A percentile compares a stretch with the other conserved stretches of the same genome.
phyloP scores from a whole-genome alignment of 1,140 invertebrate species.

The Musca domestica region DNA sequence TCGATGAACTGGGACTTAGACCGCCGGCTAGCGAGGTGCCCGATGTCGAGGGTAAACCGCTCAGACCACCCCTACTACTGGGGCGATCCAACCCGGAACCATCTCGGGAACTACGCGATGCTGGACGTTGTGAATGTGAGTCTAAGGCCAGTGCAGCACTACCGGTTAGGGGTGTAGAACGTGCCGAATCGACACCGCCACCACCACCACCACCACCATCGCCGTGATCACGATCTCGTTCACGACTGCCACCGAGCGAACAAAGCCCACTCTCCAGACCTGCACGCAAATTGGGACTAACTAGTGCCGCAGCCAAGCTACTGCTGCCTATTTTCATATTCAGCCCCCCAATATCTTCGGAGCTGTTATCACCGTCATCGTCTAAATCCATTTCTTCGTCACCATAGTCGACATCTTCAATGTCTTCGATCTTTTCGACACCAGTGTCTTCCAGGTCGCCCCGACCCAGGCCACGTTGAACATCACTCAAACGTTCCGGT shows the following conservation, averaged over 20 bases:
- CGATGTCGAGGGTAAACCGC: slow-evolving; percentile 25
- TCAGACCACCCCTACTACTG: slow-evolving; percentile 30
- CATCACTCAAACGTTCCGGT: background rate
- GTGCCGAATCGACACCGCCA: slow-evolving; percentile 35
- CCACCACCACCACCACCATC: slow-evolving; percentile 15
- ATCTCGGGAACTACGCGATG: slow-evolving; percentile 32
- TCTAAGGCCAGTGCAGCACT: slow-evolving; percentile 30
- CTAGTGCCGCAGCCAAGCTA: slow-evolving; percentile 24
- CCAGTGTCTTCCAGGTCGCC: background rate
- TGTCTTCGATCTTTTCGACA: slow-evolving; percentile 39
- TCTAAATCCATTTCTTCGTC: slow-evolving; percentile 49
- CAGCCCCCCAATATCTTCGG: slow-evolving; percentile 48
- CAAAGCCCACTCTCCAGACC: background rate
- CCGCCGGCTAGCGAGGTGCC: slow-evolving; percentile 31
- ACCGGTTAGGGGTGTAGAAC: slow-evolving; percentile 36
- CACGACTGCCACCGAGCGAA: slow-evolving; percentile 28
- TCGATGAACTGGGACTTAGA: slow-evolving; percentile 34
- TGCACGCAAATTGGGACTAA: slow-evolving; percentile 1
- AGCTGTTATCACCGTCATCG: slow-evolving; percentile 48
- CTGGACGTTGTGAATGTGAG: slow-evolving; percentile 37
- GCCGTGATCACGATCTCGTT: background rate
- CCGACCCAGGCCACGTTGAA: background rate
- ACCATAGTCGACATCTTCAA: slow-evolving; percentile 46
- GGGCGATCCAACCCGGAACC: slow-evolving; percentile 20
- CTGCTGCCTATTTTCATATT: slow-evolving; percentile 47